These are phyloP conservation scores for Salvelinus namaycush DNA, from an alignment of 2,113 vertebrate genomes.

Conservation along the genomic window DNA sequence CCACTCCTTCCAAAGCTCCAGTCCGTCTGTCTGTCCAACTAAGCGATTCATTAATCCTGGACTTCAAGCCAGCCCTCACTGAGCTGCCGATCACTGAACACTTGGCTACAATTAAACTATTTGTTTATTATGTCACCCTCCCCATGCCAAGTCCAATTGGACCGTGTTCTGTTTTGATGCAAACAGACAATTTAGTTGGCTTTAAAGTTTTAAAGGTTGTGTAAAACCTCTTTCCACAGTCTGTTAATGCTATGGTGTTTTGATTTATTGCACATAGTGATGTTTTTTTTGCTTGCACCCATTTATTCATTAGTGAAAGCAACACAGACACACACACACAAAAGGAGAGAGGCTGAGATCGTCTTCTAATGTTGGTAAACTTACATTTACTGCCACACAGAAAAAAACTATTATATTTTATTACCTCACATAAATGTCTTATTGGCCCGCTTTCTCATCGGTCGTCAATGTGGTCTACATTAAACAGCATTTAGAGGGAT, in stretches of 20 bases:
- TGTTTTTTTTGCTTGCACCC: slow-evolving; percentile 24
- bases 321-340: not conserved
- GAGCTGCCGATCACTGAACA: not conserved
- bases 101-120: slow-evolving; percentile 36
- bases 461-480: slow-evolving; percentile 48
- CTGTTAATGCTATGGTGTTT: slow-evolving; percentile 38
- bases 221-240: slow-evolving; percentile 4
- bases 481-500: slow-evolving; percentile 33
- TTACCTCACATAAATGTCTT: slow-evolving; percentile 49
- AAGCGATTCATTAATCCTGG: slow-evolving; percentile 39
- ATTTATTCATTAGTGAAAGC: slow-evolving; percentile 27
- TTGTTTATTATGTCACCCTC: slow-evolving; percentile 46
- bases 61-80: slow-evolving; percentile 2
- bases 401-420: slow-evolving; percentile 42
- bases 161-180: slow-evolving; percentile 48
- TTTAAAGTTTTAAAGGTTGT: slow-evolving; percentile 39
- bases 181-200: slow-evolving; percentile 50
- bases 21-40: slow-evolving; percentile 24
- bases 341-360: slow-evolving; percentile 41
- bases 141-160: slow-evolving; percentile 43
- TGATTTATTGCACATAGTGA: slow-evolving; percentile 36
- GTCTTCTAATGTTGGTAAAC: slow-evolving; percentile 55
- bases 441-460: slow-evolving; percentile 41
- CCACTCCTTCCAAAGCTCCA: too few relatives aligned
- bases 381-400: slow-evolving; percentile 30